Evolutionary conservation across 2,888 invertebrate genomes (phyloP).

Genomic region (Dicyrtoma fusca): DNA sequence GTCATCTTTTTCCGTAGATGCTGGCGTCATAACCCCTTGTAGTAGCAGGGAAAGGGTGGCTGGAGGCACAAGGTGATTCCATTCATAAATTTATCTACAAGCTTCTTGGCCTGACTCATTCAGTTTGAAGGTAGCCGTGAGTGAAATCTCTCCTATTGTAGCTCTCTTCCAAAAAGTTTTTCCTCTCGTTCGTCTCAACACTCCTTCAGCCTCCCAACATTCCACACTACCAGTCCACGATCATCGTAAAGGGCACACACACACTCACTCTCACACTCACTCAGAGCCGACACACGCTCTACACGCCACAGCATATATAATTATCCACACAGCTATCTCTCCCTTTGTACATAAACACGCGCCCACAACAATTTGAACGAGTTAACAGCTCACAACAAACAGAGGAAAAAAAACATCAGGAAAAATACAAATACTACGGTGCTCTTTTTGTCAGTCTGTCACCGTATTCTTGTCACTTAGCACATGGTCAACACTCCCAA

Average conservation of each 20-base stretch:
- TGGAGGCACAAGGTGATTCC: conserved; percentile 53
- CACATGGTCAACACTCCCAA: neutral
- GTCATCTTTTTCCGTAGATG: conserved; percentile 26
- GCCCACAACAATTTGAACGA: neutral
- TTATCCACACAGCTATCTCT: neutral
- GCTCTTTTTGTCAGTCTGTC: conserved; percentile 17
- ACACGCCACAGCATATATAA: neutral
- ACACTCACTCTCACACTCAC: neutral
- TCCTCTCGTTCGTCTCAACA: conserved; percentile 30
- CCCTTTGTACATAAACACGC: neutral
- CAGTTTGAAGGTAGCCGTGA: conserved; percentile 49
- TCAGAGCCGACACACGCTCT: conserved; percentile 14
- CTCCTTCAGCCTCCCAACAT: conserved; percentile 9
- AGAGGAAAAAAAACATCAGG: neutral
- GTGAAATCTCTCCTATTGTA: conserved; percentile 25
- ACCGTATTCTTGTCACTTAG: conserved; percentile 25
- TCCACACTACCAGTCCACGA: conserved; percentile 4
- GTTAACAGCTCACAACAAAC: conserved; percentile 5
- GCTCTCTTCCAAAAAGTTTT: conserved; percentile 12
- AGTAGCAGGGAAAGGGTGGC: conserved; percentile 50
- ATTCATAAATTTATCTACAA: conserved; percentile 56
- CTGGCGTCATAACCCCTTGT: conserved; percentile 57
- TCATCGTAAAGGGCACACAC: neutral
- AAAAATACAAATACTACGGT: conserved; percentile 26
- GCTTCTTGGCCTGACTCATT: conserved; percentile 50